phyloP scores from a whole-genome alignment of 2,113 vertebrate genomes.

The Ammodytes dubius region DNA sequence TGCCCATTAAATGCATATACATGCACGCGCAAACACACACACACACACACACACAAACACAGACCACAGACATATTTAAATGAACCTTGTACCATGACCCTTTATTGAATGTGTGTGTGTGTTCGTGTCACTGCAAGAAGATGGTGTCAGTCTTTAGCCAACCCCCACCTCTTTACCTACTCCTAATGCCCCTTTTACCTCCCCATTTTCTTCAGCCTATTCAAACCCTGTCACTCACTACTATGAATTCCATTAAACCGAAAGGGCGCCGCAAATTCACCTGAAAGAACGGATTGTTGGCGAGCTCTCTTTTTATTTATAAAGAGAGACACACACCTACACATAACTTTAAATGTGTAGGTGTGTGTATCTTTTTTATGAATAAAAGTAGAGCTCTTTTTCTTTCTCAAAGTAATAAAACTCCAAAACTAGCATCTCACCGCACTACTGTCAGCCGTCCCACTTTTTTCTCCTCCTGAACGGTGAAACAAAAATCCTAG shows the following conservation, averaged over 20 bases:
- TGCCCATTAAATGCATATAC: slow-evolving; percentile 34
- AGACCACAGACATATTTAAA: slow-evolving; percentile 52
- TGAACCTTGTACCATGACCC: slow-evolving; percentile 62
- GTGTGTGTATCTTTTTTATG: not conserved
- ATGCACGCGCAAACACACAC: slow-evolving; percentile 13
- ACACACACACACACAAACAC: slow-evolving; percentile 29
- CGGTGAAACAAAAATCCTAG: slow-evolving; percentile 68
- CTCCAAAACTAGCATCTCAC: slow-evolving; percentile 34
- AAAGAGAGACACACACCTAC: not conserved
- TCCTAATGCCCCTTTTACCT: slow-evolving; percentile 79
- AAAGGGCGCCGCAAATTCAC: slow-evolving; percentile 63
- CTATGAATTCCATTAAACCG: slow-evolving; percentile 80
- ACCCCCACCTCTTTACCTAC: slow-evolving; percentile 72
- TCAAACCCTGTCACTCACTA: slow-evolving; percentile 81
- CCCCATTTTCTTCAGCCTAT: slow-evolving; percentile 79
- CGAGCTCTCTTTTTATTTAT: slow-evolving; percentile 34
- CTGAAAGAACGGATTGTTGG: slow-evolving; percentile 71
- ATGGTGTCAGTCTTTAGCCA: slow-evolving; percentile 73
- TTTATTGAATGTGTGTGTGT: slow-evolving; percentile 60
- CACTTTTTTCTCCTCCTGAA: slow-evolving; percentile 54
- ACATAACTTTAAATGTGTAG: slow-evolving; percentile 45
- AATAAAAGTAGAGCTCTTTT: slow-evolving; percentile 33
- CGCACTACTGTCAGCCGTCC: slow-evolving; percentile 43
- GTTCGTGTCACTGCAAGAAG: slow-evolving; percentile 60
- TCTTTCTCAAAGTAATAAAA: not conserved